These are phyloP conservation scores for Sphaeridia pumilis DNA, from an alignment of 2,888 invertebrate genomes.

Conservation along the genomic window DNA sequence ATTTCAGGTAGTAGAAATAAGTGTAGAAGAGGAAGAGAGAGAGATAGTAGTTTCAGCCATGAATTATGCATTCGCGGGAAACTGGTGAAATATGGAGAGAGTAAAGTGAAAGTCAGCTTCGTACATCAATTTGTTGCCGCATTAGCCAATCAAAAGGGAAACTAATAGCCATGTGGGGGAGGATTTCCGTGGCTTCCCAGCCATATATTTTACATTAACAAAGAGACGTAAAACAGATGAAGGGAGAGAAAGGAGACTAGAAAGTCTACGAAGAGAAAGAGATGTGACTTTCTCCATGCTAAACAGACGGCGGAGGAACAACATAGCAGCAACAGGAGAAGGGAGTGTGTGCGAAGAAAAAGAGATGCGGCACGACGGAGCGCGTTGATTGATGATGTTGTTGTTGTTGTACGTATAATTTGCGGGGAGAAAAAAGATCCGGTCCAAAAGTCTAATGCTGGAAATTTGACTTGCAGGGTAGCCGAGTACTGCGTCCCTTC, in stretches of 20 bases:
- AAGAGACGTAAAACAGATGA: too few species aligned
- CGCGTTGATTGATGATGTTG: constrained; percentile 9
- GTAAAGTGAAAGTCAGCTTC: not conserved
- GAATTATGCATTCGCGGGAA: not conserved
- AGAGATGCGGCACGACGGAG: not conserved
- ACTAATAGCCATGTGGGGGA: too few species aligned
- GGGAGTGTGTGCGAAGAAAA: not conserved
- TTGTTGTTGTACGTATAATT: too few species aligned
- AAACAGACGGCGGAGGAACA: too few species aligned
- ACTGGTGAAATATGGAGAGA: not conserved
- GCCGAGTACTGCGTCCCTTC: constrained; percentile 75
- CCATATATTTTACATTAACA: too few species aligned
- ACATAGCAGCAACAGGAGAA: not conserved
- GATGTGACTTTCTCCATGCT: too few species aligned
- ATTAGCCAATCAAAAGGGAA: too few species aligned
- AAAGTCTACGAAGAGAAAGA: not conserved
- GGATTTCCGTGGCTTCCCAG: too few species aligned
- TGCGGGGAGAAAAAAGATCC: too few species aligned
- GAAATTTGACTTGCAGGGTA: constrained; percentile 46
- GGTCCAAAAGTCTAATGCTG: not conserved
- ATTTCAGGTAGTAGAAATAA: not conserved
- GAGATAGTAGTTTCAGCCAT: too few species aligned
- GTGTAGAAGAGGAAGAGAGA: too few species aligned
- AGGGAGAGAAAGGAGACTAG: not conserved
- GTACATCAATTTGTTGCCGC: too few species aligned